Evolutionary conservation across 2,888 invertebrate genomes (phyloP).

Genomic region (Melieria picta): DNA sequence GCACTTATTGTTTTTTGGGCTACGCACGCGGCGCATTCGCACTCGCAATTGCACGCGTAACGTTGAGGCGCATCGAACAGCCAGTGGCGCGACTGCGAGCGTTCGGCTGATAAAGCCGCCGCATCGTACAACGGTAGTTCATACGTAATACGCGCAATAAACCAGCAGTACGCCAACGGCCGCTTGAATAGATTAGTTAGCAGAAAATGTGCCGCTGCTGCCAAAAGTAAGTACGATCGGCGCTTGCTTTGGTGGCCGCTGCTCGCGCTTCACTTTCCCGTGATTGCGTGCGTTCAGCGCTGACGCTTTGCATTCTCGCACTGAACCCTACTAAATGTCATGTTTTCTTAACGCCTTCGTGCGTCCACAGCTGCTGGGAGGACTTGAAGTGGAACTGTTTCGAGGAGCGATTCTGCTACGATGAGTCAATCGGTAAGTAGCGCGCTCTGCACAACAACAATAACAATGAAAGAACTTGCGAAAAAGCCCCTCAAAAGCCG

Average conservation of each 20-base stretch:
- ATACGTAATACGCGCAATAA: not conserved
- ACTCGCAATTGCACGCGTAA: no score
- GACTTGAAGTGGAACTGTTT: slow-evolving; percentile 79
- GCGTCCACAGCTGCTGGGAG: slow-evolving; percentile 72
- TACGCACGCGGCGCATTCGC: no score
- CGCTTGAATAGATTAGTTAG: not conserved
- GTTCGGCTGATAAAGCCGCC: not conserved
- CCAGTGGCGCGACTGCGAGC: not conserved
- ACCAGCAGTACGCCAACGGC: not conserved
- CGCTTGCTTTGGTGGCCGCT: slow-evolving; percentile 1
- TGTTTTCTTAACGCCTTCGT: slow-evolving; percentile 10
- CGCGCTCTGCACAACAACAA: no score
- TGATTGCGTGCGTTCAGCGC: slow-evolving; percentile 3
- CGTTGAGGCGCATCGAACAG: not conserved
- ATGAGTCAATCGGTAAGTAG: slow-evolving; percentile 73
- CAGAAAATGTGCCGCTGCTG: slow-evolving; percentile 64
- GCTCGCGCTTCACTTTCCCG: not conserved
- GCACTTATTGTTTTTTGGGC: no score
- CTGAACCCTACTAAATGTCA: not conserved
- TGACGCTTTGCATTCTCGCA: not conserved
- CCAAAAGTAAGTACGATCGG: slow-evolving; percentile 59
- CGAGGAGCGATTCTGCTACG: slow-evolving; percentile 79
- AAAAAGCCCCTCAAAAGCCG: no score
- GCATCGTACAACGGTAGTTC: not conserved
- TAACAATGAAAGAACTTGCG: not conserved